A percentile compares a stretch with the other conserved stretches of the same genome.
These are phyloP conservation scores for Aurelia coerulea DNA, from an alignment of 30 jellyfish, hydroid and myxozoan genomes.

Conservation along the genomic window DNA sequence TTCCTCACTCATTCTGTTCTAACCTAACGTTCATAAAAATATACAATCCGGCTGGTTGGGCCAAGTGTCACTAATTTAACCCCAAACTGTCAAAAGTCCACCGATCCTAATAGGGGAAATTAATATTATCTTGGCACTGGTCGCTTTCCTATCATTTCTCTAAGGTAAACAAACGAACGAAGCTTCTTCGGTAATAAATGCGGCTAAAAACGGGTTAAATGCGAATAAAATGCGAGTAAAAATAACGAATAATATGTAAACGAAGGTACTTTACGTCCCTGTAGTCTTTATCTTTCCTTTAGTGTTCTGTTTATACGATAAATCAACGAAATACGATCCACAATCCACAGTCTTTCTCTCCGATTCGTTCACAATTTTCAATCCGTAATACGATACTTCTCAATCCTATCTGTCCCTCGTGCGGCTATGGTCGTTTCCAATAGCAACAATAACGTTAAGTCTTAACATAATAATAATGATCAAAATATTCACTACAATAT, in stretches of 20 bases:
- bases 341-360: slow-evolving; percentile 20
- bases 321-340: slow-evolving; percentile 13
- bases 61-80: background rate
- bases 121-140: slow-evolving; percentile 19
- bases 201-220: too few relatives aligned
- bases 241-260: too few relatives aligned
- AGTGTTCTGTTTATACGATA: slow-evolving; percentile 13
- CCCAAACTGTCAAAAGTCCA: slow-evolving; percentile 1
- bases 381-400: slow-evolving; percentile 12
- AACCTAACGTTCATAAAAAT: slow-evolving; percentile 5
- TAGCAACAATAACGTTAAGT: background rate
- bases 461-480: background rate
- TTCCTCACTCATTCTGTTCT: slow-evolving; percentile 5
- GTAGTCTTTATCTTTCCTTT: too few relatives aligned
- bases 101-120: background rate
- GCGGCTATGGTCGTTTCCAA: slow-evolving; percentile 11
- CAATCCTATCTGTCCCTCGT: slow-evolving; percentile 25
- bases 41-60: background rate
- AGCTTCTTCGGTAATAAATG: too few relatives aligned
- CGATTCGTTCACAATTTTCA: slow-evolving; percentile 7
- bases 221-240: too few relatives aligned
- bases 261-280: too few relatives aligned
- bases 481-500: background rate
- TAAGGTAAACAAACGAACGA: too few relatives aligned
- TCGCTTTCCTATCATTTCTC: background rate